phyloP scores from a whole-genome alignment of 2,888 invertebrate genomes.

The Morpho deidamia region DNA sequence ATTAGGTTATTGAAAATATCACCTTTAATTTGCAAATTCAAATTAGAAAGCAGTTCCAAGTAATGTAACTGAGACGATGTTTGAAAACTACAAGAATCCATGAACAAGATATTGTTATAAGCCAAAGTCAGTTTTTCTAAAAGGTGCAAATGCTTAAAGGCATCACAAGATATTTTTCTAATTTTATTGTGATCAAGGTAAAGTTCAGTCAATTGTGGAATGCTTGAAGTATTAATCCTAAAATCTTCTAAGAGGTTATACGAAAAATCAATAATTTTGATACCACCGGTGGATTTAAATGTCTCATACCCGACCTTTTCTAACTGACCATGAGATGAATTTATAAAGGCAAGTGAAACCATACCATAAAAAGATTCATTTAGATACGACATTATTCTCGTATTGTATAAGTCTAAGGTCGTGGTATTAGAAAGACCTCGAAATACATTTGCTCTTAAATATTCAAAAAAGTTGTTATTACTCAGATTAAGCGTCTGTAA shows the following conservation, averaged over 20 bases:
- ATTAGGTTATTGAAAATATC: slow-evolving; percentile 12
- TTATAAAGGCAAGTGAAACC: not conserved
- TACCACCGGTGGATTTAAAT: slow-evolving; percentile 8
- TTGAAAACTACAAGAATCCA: slow-evolving; percentile 12
- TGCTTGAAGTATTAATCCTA: slow-evolving; percentile 12
- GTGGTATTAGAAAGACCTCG: slow-evolving; percentile 1
- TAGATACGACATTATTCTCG: slow-evolving; percentile 1
- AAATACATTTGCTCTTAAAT: slow-evolving; percentile 7
- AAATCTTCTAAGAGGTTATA: slow-evolving; percentile 12
- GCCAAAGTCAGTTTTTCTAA: slow-evolving; percentile 11
- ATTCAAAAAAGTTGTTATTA: slow-evolving; percentile 3
- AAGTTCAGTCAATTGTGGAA: slow-evolving; percentile 6
- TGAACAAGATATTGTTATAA: slow-evolving; percentile 9
- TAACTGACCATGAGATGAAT: slow-evolving; percentile 11
- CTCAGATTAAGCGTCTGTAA: slow-evolving; percentile 7
- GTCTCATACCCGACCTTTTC: slow-evolving; percentile 14
- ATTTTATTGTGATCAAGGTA: slow-evolving; percentile 16
- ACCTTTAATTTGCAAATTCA: slow-evolving; percentile 4
- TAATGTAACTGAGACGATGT: slow-evolving; percentile 2
- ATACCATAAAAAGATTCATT: slow-evolving; percentile 12
- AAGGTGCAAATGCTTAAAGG: slow-evolving; percentile 6
- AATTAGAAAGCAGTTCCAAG: slow-evolving; percentile 9
- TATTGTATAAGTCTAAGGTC: slow-evolving; percentile 5
- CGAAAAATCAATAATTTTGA: slow-evolving; percentile 15
- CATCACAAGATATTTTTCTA: slow-evolving; percentile 9